phyloP scores from a whole-genome alignment of 2,113 vertebrate genomes.

The Rousettus leschenaultii region DNA sequence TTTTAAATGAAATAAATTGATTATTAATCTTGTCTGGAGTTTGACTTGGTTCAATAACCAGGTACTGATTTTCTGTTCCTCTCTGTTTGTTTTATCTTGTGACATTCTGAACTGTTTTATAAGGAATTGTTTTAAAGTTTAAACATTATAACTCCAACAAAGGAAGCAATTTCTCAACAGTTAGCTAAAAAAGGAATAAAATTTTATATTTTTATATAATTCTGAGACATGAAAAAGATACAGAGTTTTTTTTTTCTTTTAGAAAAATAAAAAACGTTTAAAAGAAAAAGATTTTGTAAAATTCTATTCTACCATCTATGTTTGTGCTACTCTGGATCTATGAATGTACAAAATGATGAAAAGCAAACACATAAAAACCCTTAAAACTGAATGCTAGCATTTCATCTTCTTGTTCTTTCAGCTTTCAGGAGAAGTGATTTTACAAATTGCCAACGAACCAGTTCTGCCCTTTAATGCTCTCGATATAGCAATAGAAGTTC shows the following conservation, averaged over 20 bases:
- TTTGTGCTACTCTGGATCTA: not conserved
- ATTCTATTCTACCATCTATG: not conserved
- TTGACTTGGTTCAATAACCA: not conserved
- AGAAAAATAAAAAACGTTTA: not conserved
- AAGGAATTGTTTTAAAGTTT: slow-evolving; percentile 3
- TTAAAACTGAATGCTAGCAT: slow-evolving; percentile 47
- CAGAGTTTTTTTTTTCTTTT: not conserved
- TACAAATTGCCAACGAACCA: slow-evolving; percentile 89
- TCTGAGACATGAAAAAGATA: not conserved
- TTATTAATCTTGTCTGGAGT: not conserved
- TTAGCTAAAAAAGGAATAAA: not conserved
- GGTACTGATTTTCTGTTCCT: not conserved
- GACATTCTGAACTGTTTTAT: not conserved
- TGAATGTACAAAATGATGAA: not conserved
- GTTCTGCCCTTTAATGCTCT: slow-evolving; percentile 94
- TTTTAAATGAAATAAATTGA: not conserved
- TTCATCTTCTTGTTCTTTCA: slow-evolving; percentile 80
- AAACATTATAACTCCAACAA: not conserved
- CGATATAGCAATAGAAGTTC: slow-evolving; percentile 92
- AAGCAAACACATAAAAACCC: not conserved
- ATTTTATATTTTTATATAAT: not conserved
- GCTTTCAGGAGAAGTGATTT: slow-evolving; percentile 93
- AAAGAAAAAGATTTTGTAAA: slow-evolving; percentile 2
- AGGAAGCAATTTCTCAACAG: not conserved
- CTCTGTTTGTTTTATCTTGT: not conserved